Conservation (phyloP, 2,888 invertebrate species). For the Rhingia campestris region DNA sequence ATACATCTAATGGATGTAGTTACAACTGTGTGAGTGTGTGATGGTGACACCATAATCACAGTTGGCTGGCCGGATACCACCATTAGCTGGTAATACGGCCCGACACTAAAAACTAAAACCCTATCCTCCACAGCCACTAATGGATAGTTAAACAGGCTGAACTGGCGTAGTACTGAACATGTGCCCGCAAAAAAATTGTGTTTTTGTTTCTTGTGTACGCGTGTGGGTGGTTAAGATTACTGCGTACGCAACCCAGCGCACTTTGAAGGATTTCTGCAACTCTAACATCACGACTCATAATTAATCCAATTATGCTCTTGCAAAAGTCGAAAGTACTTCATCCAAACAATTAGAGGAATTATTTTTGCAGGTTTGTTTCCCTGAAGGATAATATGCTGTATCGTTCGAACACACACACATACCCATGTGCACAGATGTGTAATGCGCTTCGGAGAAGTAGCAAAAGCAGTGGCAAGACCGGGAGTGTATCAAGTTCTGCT, state of each 20-base stretch:
- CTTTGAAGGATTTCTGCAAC: constrained; percentile 39
- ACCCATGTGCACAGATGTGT: not conserved
- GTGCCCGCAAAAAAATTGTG: constrained; percentile 6
- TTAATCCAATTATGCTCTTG: constrained; percentile 70
- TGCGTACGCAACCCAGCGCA: not conserved
- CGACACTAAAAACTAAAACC: constrained; percentile 63
- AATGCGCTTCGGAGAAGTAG: not conserved
- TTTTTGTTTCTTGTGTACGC: constrained; percentile 29
- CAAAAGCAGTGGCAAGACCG: not conserved
- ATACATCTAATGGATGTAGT: constrained; percentile 21
- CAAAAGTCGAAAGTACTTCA: constrained; percentile 58
- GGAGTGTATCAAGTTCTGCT: constrained; percentile 53
- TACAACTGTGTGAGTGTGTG: constrained; percentile 8
- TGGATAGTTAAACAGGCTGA: constrained; percentile 45
- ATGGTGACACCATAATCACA: constrained; percentile 54
- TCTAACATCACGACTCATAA: constrained; percentile 50
- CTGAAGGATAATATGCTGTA: constrained; percentile 17
- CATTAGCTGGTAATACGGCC: constrained; percentile 54
- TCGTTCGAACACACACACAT: constrained; percentile 11
- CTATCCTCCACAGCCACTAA: constrained; percentile 31
- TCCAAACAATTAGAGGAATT: constrained; percentile 67
- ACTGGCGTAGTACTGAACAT: constrained; percentile 35
- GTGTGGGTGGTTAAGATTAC: constrained; percentile 22
- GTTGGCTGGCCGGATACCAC: constrained; percentile 37
- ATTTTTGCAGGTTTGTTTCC: constrained; percentile 13